Conservation (phyloP, 2,113 vertebrate species). For the Colistium nudipinnis region DNA sequence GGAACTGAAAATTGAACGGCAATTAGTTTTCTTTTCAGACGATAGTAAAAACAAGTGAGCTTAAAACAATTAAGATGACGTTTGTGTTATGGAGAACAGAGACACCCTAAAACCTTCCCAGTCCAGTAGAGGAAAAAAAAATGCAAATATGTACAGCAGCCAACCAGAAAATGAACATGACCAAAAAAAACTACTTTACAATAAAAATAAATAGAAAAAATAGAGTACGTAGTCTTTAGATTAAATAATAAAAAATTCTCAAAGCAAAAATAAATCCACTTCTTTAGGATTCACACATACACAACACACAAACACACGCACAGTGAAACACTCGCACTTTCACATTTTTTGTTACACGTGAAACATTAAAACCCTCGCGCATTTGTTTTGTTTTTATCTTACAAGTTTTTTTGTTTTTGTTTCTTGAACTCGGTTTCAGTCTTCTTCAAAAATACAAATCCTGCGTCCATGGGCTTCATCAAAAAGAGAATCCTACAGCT, state of each 20-base stretch:
- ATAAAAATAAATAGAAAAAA: conserved; percentile 74
- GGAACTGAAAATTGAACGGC: conserved; percentile 57
- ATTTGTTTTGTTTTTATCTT: conserved; percentile 12
- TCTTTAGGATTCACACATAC: conserved; percentile 50
- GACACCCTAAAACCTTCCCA: conserved; percentile 23
- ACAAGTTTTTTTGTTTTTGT: conserved; percentile 15
- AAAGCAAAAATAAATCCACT: conserved; percentile 52
- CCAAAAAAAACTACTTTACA: conserved; percentile 57
- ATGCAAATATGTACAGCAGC: conserved; percentile 32
- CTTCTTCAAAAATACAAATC: conserved; percentile 58
- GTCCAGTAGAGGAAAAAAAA: background rate
- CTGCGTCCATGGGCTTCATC: conserved; percentile 35
- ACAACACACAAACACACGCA: conserved; percentile 37
- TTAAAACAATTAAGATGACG: conserved; percentile 67
- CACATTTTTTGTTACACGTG: conserved; percentile 55
- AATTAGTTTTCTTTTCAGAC: conserved; percentile 43
- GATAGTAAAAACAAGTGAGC: conserved; percentile 31
- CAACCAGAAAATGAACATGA: conserved; percentile 12
- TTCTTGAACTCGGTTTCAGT: conserved; percentile 34
- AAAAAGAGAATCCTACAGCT: conserved; percentile 2
- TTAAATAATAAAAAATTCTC: conserved; percentile 70
- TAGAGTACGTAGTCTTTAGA: conserved; percentile 60
- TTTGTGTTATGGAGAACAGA: conserved; percentile 42
- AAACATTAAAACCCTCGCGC: conserved; percentile 44
- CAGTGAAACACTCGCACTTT: conserved; percentile 37